Base-by-base conservation (phyloP, 2,888 invertebrate genomes). In the Gasteruption jaculator region DNA sequence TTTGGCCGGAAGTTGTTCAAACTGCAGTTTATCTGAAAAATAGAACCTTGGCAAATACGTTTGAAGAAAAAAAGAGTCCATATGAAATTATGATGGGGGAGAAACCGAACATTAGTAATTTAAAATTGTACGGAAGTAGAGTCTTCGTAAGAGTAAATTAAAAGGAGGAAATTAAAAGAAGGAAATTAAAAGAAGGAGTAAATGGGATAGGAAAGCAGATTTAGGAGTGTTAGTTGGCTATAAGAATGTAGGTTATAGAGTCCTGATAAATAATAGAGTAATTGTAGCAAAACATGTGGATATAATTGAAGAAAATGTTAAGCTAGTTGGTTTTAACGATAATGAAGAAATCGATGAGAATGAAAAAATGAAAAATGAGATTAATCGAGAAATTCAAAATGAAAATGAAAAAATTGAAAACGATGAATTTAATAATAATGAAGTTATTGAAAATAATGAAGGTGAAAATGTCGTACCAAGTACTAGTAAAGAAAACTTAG, bases 21-120 rank as follows among this genome's bases (percentile, higher is more conserved):
- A 29, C 45, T 8, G 45, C 31, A 12, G 41, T 35, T 2, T 45
- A 45, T 33, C 27, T 45, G 18, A 45, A 37, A 18, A 45, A 45
- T 41, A 20, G 38, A 29, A 38, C 41, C 15, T 14, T 45, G n/a
- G 29, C 41, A 8, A 45, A 45, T 38, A 29, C 29, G 7, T 10
- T 29, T 29, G 29, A 29, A 11, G 12, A n/a, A n/a, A n/a, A n/a
- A n/a, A n/a, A n/a, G n/a, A n/a, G n/a, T n/a, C n/a, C n/a, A n/a
- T n/a, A 38, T 45, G 16, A 41, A 41, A 33, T 45, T 26, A 19
- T 40, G 18, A 19, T 34, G 12, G 10, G 34, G 20, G 24, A 26
- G n/a, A 34, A 40, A 26, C 40, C 40, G 15, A 25, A 33, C 3
- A 20, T 20, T 2, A 40, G 21, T 10, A 24, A 40, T 34, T 26